Conservation (phyloP, 2,888 invertebrate genomes). For the Macroteleia sp. region DNA sequence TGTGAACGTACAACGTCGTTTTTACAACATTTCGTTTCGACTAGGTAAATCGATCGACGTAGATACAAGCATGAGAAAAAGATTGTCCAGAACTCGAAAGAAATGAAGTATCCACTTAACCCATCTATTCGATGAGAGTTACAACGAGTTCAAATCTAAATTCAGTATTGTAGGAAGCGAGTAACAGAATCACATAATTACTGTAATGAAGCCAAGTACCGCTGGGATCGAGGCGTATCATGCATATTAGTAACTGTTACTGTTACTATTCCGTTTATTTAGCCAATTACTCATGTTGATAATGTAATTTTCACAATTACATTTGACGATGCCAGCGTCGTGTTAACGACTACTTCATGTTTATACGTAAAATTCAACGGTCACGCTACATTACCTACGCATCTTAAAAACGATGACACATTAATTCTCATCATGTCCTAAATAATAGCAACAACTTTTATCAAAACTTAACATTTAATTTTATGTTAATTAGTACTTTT, state of each 20-base stretch:
- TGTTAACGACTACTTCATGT: conserved; percentile 33
- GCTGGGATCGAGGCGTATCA: conserved; percentile 36
- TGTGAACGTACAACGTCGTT: background rate
- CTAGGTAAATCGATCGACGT: conserved; percentile 5
- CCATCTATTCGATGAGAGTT: conserved; percentile 32
- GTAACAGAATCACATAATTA: conserved; percentile 38
- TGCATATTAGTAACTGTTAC: conserved; percentile 50
- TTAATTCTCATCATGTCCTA: no score
- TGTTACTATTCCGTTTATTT: conserved; percentile 52
- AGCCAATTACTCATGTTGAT: conserved; percentile 44
- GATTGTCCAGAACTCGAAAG: conserved; percentile 10
- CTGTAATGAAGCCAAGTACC: conserved; percentile 45
- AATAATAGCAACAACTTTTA: no score
- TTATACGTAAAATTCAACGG: conserved; percentile 4
- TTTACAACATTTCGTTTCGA: no score
- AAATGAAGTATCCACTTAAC: conserved; percentile 26
- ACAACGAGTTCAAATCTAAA: conserved; percentile 34
- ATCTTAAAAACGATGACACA: no score
- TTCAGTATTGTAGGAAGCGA: conserved; percentile 29
- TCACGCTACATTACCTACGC: no score
- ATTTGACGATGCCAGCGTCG: conserved; percentile 25
- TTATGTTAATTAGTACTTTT: no score
- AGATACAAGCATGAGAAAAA: conserved; percentile 5
- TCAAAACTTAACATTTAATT: no score
- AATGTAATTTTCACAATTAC: conserved; percentile 49